Percentiles rank a stretch among this genome's conserved stretches.
These are phyloP conservation scores for Scaptomyza parva DNA, from an alignment of 2,888 invertebrate genomes.

Conservation along the genomic window DNA sequence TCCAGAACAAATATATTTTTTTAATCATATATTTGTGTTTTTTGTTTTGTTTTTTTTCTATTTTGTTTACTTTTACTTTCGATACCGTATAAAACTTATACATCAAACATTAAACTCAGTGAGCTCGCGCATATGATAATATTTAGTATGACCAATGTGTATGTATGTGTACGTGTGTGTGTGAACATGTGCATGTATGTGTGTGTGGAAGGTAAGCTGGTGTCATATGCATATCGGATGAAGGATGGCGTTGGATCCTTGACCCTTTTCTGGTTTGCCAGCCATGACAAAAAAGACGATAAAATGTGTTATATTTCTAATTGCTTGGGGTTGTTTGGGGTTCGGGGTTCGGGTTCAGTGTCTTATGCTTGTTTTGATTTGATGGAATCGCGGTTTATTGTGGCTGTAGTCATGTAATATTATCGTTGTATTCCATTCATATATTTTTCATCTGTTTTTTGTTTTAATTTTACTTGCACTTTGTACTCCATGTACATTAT, in stretches of 20 bases:
- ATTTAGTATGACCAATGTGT: conserved; percentile 59
- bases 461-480: conserved; percentile 17
- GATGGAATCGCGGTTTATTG: conserved; percentile 47
- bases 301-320: conserved; percentile 39
- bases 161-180: conserved; percentile 7
- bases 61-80: conserved; percentile 68
- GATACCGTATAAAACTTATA: conserved; percentile 71
- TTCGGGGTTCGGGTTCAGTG: conserved; percentile 48
- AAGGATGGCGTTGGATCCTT: conserved; percentile 14
- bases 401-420: conserved; percentile 14
- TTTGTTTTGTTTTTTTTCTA: conserved; percentile 36
- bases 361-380: conserved; percentile 78
- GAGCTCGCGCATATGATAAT: conserved; percentile 64
- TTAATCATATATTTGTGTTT: conserved; percentile 63
- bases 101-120: conserved; percentile 77
- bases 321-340: conserved; percentile 35
- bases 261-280: conserved; percentile 38
- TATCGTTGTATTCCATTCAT: conserved; percentile 49
- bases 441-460: conserved; percentile 14
- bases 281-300: conserved; percentile 58
- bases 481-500: conserved; percentile 21
- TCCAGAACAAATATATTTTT: conserved; percentile 83
- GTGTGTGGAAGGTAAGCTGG: conserved; percentile 13
- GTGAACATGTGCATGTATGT: conserved; percentile 6
- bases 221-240: conserved; percentile 21